Evolutionary conservation across 2,113 vertebrate species (phyloP), one percentile per base, ranked within the genome.

Genomic region (Talpa occidentalis): DNA sequence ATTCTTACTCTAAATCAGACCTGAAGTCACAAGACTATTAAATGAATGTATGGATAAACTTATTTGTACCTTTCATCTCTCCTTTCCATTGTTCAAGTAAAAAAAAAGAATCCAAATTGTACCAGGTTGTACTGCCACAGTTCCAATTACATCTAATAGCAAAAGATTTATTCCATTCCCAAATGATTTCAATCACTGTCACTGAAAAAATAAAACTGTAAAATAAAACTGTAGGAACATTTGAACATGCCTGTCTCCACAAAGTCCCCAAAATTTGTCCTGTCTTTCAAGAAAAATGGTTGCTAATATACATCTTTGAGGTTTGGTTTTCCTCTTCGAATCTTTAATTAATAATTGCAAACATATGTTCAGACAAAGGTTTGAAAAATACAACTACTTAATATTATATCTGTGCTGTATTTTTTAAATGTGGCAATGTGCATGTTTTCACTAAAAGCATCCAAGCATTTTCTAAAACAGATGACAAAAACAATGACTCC

Each of bases 1-100:
- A 77, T 73, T 73, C 82, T 87, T 40, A 83, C 21, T 92, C 49
- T 81, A 93, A 96, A 86, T 30, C 85, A 83, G 78, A 92, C 93
- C 76, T 89, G 47, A 83, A 93, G 92, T 92, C 81, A 96, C 82
- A 88, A 69, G 10, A n/a, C 91, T 93, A 88, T 32, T 79, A 86
- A 3, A 52, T 54, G 81, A 3, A 52, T 54, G 92, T 62, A 54
- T 56, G 52, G 66, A 40, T 12, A 79, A 91, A 40, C 1, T 67
- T n/a, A 35, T 70, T 81, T 64, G 8, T 74, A 73, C 49, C 16
- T 84, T 92, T 83, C 47, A n/a, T 87, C 28, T 78, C 88, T 79
- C 52, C 60, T 74, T 66, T 85, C n/a, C 32, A 90, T 32, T 35
- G 11, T n/a, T 73, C 60, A 42, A 77, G 7, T 82, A 52, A 49